A percentile compares a stretch with the other conserved stretches of the same genome.
phyloP scores from a whole-genome alignment of 2,113 vertebrate genomes.

The Dicerorhinus sumatrensis region DNA sequence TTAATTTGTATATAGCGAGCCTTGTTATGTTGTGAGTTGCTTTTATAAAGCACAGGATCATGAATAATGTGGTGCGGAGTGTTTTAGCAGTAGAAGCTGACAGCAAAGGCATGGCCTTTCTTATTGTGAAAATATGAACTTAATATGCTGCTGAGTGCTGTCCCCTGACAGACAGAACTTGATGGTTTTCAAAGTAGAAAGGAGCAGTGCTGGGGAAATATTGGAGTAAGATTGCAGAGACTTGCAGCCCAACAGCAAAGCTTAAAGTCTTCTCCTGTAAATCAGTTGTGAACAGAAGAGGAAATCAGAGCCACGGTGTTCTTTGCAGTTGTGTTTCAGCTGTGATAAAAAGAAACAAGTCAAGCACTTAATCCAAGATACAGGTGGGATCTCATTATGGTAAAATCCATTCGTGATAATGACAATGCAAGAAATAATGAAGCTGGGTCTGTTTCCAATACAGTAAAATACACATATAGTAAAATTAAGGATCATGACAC shows the following conservation, averaged over 20 bases:
- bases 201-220: background rate
- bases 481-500: background rate
- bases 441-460: background rate
- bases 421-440: constrained; percentile 16
- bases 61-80: constrained; percentile 7
- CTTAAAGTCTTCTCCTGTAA: constrained; percentile 19
- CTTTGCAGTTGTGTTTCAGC: constrained; percentile 76
- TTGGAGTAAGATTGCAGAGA: background rate
- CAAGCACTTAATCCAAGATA: constrained; percentile 77
- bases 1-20: background rate
- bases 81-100: constrained; percentile 59
- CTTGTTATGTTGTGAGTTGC: background rate
- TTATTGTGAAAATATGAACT: constrained; percentile 48
- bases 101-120: background rate
- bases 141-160: background rate
- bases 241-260: constrained; percentile 17
- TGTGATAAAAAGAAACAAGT: constrained; percentile 81
- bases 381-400: constrained; percentile 48
- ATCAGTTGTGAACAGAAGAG: constrained; percentile 76
- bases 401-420: constrained; percentile 57
- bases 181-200: constrained; percentile 22
- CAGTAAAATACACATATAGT: background rate
- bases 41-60: background rate
- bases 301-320: constrained; percentile 68
- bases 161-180: constrained; percentile 37